Percentiles rank a stretch among this genome's conserved stretches.
phyloP scores from a whole-genome alignment of 2,797 vertebrate genomes.

The Miichthys miiuy region DNA sequence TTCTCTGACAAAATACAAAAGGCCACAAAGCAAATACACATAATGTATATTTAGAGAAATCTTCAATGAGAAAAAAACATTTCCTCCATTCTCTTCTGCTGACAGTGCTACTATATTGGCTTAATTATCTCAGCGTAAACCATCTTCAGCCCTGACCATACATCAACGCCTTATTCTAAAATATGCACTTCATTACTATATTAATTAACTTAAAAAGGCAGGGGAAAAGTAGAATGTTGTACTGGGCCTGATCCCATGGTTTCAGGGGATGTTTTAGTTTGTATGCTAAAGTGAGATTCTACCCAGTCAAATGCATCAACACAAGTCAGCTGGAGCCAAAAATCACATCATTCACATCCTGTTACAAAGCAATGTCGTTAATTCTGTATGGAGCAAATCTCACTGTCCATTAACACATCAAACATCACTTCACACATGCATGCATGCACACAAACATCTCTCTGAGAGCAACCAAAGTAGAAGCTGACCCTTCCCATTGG shows the following conservation, averaged over 20 bases:
- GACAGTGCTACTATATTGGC: slow-evolving; percentile 56
- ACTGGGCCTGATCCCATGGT: neutral
- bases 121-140: slow-evolving; percentile 28
- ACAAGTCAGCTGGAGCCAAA: slow-evolving; percentile 9
- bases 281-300: slow-evolving; percentile 10
- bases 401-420: slow-evolving; percentile 18
- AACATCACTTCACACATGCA: slow-evolving; percentile 49
- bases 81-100: slow-evolving; percentile 43
- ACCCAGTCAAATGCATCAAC: slow-evolving; percentile 10
- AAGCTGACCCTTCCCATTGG: slow-evolving; percentile 16
- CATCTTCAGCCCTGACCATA: slow-evolving; percentile 23
- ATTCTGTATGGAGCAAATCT: slow-evolving; percentile 20
- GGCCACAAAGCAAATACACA: slow-evolving; percentile 67
- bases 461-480: slow-evolving; percentile 26
- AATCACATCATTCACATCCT: slow-evolving; percentile 31
- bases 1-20: slow-evolving; percentile 52
- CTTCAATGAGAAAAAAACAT: slow-evolving; percentile 31
- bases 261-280: slow-evolving; percentile 26
- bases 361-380: slow-evolving; percentile 11
- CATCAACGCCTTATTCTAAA: slow-evolving; percentile 22
- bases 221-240: slow-evolving; percentile 10
- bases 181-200: slow-evolving; percentile 36
- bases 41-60: slow-evolving; percentile 44
- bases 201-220: slow-evolving; percentile 23
- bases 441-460: slow-evolving; percentile 47